Conservation (phyloP, 2,888 invertebrate genomes). For the Philonicus albiceps region DNA sequence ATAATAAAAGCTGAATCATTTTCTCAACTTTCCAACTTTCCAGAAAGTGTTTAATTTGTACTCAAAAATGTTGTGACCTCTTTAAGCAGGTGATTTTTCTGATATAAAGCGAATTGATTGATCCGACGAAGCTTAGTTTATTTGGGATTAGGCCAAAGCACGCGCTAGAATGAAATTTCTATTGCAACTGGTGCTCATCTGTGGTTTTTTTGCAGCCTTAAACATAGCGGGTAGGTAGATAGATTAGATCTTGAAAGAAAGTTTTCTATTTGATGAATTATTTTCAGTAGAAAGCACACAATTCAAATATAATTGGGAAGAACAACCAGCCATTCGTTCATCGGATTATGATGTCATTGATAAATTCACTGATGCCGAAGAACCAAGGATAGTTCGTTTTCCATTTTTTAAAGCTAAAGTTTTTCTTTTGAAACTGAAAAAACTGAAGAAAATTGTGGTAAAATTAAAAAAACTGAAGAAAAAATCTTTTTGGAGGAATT, state of each 20-base stretch:
- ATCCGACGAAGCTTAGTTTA: not conserved
- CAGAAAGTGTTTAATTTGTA: not conserved
- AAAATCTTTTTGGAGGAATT: not conserved
- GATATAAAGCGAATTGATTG: not conserved
- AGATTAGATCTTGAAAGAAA: not conserved
- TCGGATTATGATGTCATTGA: not conserved
- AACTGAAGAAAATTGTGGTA: not conserved
- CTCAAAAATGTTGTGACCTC: not conserved
- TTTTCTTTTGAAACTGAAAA: constrained; percentile 27
- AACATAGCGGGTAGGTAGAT: not conserved
- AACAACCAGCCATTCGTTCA: not conserved
- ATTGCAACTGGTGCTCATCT: not conserved
- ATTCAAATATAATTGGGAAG: not conserved
- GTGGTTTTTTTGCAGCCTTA: not conserved
- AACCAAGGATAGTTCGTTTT: constrained; percentile 1
- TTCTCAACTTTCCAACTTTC: not conserved
- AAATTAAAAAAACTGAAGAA: not conserved
- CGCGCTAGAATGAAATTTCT: not conserved
- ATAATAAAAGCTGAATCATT: not conserved
- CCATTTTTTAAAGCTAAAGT: constrained; percentile 24
- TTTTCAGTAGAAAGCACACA: not conserved
- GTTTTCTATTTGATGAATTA: not conserved
- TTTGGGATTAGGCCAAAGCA: not conserved
- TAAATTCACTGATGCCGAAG: not conserved
- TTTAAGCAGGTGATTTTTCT: not conserved